These are phyloP conservation scores for Prunella fulvescens DNA, from an alignment of 2,113 vertebrate species.

Conservation along the genomic window DNA sequence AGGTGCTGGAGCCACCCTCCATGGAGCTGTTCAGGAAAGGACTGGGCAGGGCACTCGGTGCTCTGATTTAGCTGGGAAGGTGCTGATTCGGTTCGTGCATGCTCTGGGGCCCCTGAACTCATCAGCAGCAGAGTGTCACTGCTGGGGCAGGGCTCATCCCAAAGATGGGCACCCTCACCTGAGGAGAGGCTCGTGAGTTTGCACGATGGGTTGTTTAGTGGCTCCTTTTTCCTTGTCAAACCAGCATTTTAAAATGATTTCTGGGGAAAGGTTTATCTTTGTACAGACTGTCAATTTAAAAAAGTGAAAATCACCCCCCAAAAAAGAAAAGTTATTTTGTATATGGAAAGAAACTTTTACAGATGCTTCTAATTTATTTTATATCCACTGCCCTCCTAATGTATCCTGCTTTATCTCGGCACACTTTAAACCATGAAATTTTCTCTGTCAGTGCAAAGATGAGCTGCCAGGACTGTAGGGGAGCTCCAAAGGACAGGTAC, in stretches of 20 bases:
- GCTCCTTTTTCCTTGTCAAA: not conserved
- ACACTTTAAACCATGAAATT: not conserved
- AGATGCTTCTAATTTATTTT: constrained; percentile 90
- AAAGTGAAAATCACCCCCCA: not conserved
- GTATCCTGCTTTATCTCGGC: not conserved
- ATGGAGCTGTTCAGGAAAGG: not conserved
- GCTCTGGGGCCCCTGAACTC: no score
- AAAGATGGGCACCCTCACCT: not conserved
- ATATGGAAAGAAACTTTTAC: constrained; percentile 84
- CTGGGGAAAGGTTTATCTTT: constrained; percentile 72
- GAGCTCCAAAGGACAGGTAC: not conserved
- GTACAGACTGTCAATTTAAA: constrained; percentile 75
- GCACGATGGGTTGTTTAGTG: not conserved
- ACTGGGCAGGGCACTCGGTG: fast-evolving
- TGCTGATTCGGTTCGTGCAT: fast-evolving
- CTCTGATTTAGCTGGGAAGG: not conserved
- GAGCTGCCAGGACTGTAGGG: not conserved
- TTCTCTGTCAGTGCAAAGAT: not conserved
- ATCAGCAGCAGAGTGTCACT: not conserved
- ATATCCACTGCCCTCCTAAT: constrained; percentile 66
- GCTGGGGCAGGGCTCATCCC: not conserved
- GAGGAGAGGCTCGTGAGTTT: not conserved
- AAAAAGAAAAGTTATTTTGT: constrained; percentile 80
- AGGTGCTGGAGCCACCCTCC: not conserved
- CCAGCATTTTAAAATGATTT: constrained; percentile 70